Percentiles rank a stretch among this genome's conserved stretches.
Conservation (phyloP, 2,888 invertebrate genomes). For the Andrena marginata region DNA sequence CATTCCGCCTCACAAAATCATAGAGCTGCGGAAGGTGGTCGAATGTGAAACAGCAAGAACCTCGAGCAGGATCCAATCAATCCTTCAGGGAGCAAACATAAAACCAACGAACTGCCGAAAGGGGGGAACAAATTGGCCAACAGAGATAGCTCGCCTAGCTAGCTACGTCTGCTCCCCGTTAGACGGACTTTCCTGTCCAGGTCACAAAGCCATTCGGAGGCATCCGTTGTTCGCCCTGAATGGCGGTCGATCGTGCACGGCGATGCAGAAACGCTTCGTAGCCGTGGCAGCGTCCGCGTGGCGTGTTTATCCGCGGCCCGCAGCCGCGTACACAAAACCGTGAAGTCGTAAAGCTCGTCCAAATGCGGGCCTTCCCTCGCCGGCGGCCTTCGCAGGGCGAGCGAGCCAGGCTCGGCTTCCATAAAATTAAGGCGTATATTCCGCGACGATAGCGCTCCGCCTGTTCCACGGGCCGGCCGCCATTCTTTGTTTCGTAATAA, state of each 20-base stretch:
- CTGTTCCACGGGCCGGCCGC: slow-evolving; percentile 1
- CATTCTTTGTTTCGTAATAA: slow-evolving; percentile 46
- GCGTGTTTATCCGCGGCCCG: slow-evolving; percentile 49
- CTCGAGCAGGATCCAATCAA: not conserved
- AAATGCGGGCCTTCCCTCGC: slow-evolving; percentile 21
- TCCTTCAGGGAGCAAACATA: not conserved
- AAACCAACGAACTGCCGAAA: not conserved
- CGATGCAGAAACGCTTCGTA: slow-evolving; percentile 2
- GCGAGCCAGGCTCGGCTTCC: not conserved
- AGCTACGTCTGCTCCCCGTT: slow-evolving; percentile 12
- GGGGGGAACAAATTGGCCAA: slow-evolving; percentile 1
- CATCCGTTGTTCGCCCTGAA: slow-evolving; percentile 18
- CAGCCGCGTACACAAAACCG: slow-evolving; percentile 41
- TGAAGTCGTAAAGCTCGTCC: slow-evolving; percentile 52
- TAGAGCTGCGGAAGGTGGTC: too few relatives aligned
- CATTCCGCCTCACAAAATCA: too few relatives aligned
- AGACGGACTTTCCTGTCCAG: slow-evolving; percentile 2
- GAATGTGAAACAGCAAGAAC: too few relatives aligned
- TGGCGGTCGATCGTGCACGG: slow-evolving; percentile 11
- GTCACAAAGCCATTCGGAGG: slow-evolving; percentile 32
- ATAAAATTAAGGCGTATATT: slow-evolving; percentile 45
- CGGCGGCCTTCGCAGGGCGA: not conserved
- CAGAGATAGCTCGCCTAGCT: not conserved
- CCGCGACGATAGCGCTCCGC: not conserved
- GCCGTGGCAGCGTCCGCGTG: slow-evolving; percentile 21